These are phyloP conservation scores for Strongylocentrotus purpuratus DNA, from an alignment of 35 echinoderm and acorn worm genomes.

Conservation along the genomic window DNA sequence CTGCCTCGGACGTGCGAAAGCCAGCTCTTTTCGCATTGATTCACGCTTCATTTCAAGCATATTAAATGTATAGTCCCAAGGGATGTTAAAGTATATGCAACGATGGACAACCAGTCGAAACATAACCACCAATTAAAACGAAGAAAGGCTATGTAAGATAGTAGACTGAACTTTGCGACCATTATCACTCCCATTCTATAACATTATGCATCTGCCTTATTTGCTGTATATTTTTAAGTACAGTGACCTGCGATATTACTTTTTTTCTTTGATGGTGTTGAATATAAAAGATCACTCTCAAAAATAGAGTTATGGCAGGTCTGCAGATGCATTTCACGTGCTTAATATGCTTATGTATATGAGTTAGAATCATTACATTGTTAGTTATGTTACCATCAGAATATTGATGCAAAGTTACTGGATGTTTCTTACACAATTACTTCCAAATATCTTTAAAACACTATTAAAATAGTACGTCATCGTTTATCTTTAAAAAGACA, in stretches of 20 bases:
- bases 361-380: no score
- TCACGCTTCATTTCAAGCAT: background rate
- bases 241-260: background rate
- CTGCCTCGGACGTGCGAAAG: background rate
- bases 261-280: background rate
- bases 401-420: no score
- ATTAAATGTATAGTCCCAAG: background rate
- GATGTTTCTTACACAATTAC: no score
- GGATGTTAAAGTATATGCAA: slow-evolving; percentile 1
- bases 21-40: background rate
- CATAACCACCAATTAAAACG: background rate
- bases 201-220: background rate
- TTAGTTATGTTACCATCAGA: no score
- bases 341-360: no score
- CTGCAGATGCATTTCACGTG: no score
- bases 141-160: background rate
- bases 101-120: background rate
- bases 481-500: no score
- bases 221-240: background rate
- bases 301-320: no score
- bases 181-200: background rate
- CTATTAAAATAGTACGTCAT: no score
- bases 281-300: background rate
- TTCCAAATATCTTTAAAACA: no score
- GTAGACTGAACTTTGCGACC: background rate